Base-by-base conservation (phyloP, 1,140 invertebrate genomes). In the Sminthurides bifidus region DNA sequence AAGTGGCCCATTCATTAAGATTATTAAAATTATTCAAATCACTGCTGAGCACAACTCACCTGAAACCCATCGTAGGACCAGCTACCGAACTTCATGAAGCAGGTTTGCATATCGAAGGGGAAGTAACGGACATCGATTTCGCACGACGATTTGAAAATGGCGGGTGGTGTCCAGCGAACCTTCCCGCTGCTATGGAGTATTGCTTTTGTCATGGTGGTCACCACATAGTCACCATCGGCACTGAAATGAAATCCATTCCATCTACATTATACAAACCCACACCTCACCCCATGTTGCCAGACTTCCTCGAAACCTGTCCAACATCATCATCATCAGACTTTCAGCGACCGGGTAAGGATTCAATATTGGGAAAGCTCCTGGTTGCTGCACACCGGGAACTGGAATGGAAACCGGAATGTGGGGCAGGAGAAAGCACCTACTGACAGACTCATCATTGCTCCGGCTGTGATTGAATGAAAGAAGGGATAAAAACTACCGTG, bases 101-200 rank as follows among this genome's bases (percentile, higher is more conserved):
- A 94, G 0, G 85, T 89, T 71, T 98, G 94, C 66, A 95, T 85
- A 74, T 96, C 93, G 69, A 95, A 97, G 1, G 92, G 92, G 73
- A 98, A 97, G 70, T 93, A 91, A 43, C 86, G 78, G 1, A 97
- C 91, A 70, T 96, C 91, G 54, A 94, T 92, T 73, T 94, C 89
- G 67, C 95, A 99, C 1, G 92, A 96, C 14, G 91, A 95, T 72
- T 98, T 98, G 71, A 96, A 98, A 68, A 98, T 97, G 5, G 94
- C 94, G 14, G 85, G 85, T 23, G 87, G 87, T n/a, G 84, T 89
- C 87, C 87, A 92, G 1, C 86, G 71, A 0, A 92, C 87, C 70
- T 83, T 87, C 15, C 95, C 95, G 1, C 84, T 85, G 70, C 86
- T 80, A 66, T 88, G 82, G 0, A 93, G 79, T 6, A 92, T 88